Base-by-base conservation (phyloP, 2,888 invertebrate species). In the Maniola hyperantus region DNA sequence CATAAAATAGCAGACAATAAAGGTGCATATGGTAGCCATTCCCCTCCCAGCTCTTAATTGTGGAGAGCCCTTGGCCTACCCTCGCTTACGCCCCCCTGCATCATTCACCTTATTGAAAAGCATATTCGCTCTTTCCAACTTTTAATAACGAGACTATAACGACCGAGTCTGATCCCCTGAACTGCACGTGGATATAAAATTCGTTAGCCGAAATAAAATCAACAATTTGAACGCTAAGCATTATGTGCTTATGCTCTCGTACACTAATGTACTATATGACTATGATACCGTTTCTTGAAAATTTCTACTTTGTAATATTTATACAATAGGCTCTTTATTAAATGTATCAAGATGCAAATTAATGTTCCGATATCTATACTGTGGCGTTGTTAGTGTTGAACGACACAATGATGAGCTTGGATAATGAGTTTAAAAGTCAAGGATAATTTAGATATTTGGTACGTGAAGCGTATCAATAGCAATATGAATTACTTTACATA, bases 141-240 rank as follows among this genome's bases (percentile, higher is more conserved):
- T 77, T 77, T 74, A 77, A 75, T 75, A 75, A 74, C 71, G 70
- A 70, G 69, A 65, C 66, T 70, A 57, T 42, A 72, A 73, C 59
- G 63, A 68, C 65, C 63, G 63, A 42, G 42, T 18, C 33, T 44
- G 48, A 65, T 50, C 53, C 54, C 36, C 39, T 54, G 26, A 59
- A 44, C 58, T 46, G 33, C 18, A 55, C 61, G 33, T 51, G 46
- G 42, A 65, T 59, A 68, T 66, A 50, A 61, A 61, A 65, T 61
- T 44, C 44, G 34, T 51, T 26, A 15, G 42, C 48, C 39, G 11
- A 61, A 60, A 50, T 39, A 48, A 11, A 50, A 50, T 58, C 64
- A 58, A 39, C 54, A n/a, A n/a, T 10, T 15, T 55, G 36, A 55
- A 55, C 11, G 54, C 34, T 8, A 51, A 51, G 36, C 34, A 7